Conservation (phyloP, 1,140 invertebrate genomes). For the Panonychus citri region DNA sequence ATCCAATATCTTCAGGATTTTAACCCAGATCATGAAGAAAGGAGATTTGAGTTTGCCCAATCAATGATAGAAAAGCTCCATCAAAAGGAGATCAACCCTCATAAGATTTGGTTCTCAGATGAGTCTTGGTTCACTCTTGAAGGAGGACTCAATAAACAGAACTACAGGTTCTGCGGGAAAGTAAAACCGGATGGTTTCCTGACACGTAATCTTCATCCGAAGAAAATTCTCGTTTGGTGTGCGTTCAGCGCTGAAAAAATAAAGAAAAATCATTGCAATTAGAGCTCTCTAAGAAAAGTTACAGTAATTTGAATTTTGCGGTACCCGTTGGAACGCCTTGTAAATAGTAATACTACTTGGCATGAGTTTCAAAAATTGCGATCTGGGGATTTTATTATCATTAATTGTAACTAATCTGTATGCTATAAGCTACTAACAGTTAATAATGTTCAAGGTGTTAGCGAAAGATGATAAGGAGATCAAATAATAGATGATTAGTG, state of each 20-base stretch:
- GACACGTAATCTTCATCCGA: conserved; percentile 2
- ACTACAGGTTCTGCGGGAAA: conserved; percentile 1
- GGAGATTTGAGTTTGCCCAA: conserved; percentile 4
- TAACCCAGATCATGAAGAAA: not conserved
- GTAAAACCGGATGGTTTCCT: not conserved
- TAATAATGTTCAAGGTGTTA: no score
- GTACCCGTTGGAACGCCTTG: no score
- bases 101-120: conserved; percentile 6
- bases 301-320: no score
- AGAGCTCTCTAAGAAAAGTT: no score
- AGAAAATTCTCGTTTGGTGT: conserved; percentile 4
- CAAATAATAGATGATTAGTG: no score
- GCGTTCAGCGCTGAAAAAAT: conserved; percentile 4
- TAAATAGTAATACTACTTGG: no score
- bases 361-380: no score
- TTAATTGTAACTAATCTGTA: no score
- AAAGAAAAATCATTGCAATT: no score
- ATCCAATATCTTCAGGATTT: not conserved
- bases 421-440: no score
- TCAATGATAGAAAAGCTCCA: not conserved
- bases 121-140: conserved; percentile 3
- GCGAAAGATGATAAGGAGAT: no score
- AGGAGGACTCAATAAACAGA: conserved; percentile 7
- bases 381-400: no score
- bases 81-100: not conserved